Conservation (phyloP, 1,140 invertebrate genomes). For the Apis florea region DNA sequence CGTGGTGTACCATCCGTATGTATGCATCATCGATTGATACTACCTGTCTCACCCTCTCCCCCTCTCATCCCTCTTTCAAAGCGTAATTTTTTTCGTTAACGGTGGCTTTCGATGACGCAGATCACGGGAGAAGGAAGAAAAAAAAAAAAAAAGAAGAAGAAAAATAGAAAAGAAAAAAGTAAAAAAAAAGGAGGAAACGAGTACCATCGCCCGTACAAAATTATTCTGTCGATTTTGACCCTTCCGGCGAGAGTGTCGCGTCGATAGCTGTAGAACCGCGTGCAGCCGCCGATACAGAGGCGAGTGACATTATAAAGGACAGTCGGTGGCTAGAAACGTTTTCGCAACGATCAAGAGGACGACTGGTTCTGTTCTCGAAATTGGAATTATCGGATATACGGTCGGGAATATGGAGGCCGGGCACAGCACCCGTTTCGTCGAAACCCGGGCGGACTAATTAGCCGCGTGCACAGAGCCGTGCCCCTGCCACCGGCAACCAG, state of each 20-base stretch:
- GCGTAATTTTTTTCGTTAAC: conserved; percentile 33
- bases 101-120: conserved; percentile 28
- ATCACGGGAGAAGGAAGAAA: no score
- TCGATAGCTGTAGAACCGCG: conserved; percentile 55
- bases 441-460: conserved; percentile 67
- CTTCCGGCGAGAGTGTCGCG: conserved; percentile 62
- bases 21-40: conserved; percentile 5
- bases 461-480: conserved; percentile 45
- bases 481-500: conserved; percentile 49
- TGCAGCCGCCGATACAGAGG: conserved; percentile 32
- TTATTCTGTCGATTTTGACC: conserved; percentile 67
- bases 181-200: neutral
- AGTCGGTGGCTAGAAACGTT: conserved; percentile 52
- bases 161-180: no score
- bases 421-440: conserved; percentile 5
- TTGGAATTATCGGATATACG: conserved; percentile 66
- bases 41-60: no score
- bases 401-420: conserved; percentile 29
- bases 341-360: conserved; percentile 12
- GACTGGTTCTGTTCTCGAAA: conserved; percentile 45
- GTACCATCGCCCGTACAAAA: conserved; percentile 53
- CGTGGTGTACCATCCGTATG: conserved; percentile 3
- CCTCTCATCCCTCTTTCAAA: no score
- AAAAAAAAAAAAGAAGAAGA: neutral
- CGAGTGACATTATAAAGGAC: conserved; percentile 60